These are phyloP conservation scores for Phenganax stokvisi DNA, from an alignment of 92 coral and sea anemone species.

Conservation along the genomic window DNA sequence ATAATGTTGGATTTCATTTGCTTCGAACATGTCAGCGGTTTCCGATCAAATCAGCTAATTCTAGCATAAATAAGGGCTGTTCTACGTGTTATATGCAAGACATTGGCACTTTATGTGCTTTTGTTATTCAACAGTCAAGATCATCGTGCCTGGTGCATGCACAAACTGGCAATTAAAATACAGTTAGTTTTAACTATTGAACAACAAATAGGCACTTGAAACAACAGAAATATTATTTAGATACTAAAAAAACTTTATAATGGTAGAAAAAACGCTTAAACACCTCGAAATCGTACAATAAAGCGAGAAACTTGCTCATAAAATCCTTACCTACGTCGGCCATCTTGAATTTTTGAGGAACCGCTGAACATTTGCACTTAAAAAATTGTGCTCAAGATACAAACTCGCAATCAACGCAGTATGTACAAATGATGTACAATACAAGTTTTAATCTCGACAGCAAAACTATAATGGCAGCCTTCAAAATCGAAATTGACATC, in stretches of 20 bases:
- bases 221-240: neutral
- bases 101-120: no score
- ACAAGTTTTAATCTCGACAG: no score
- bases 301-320: neutral
- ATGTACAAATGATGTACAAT: no score
- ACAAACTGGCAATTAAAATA: no score
- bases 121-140: no score
- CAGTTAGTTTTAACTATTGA: neutral
- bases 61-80: no score
- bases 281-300: neutral
- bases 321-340: conserved; percentile 34
- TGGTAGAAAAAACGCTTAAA: neutral
- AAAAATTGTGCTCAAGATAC: neutral
- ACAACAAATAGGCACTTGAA: neutral
- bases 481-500: no score
- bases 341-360: conserved; percentile 22
- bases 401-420: neutral
- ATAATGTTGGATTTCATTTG: neutral
- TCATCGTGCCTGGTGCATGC: no score
- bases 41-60: no score
- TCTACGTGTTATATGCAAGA: no score
- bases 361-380: conserved; percentile 9
- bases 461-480: no score
- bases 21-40: no score
- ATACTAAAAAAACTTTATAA: neutral